Base-by-base conservation (phyloP, 2,797 vertebrate species). In the Myoxocephalus aenaeus region DNA sequence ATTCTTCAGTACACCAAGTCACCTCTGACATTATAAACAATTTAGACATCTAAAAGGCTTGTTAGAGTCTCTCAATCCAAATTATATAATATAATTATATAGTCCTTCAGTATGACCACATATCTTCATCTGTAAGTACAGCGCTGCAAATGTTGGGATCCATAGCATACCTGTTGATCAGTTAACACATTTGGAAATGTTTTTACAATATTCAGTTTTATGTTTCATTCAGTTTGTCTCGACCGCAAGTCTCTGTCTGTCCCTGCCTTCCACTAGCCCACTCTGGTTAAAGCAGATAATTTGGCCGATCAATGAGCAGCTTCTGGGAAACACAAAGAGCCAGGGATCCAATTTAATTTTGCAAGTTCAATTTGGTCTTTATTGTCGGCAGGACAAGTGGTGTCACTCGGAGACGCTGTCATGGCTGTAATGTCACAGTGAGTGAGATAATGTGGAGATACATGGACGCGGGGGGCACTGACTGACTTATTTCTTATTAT, bases 301-400 rank as follows among this genome's bases (percentile, higher is more conserved):
- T 92, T 81, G 85, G 72, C 57, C 57, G 2, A 88, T 86, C 86
- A 73, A 92, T 90, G 70, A 65, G 64, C 70, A 81, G 44, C 81
- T 70, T 72, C 34, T 44, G 81, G 84, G 80, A 51, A 70, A 74
- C 65, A 79, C 79, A 84, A 71, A 68, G 40, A 89, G 68, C 80
- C 74, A 61, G 68, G 61, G 74, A 86, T 86, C 64, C 73, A 71
- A 82, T 90, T 90, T 88, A 67, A 85, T 88, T 89, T 87, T 66
- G 64, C 63, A 34, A 74, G 32, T 89, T 85, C 80, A 69, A 85
- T 90, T 83, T 73, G 69, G 40, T 67, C 72, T 84, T 85, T 83
- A 89, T 80, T 77, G 82, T 72, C 48, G 20, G 9, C 59, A 50
- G 72, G 72, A 59, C 65, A 42, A 68, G 69, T 20, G 38, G 65